These are phyloP conservation scores for Clangula hyemalis DNA, from an alignment of 2,797 vertebrate species.

Conservation along the genomic window DNA sequence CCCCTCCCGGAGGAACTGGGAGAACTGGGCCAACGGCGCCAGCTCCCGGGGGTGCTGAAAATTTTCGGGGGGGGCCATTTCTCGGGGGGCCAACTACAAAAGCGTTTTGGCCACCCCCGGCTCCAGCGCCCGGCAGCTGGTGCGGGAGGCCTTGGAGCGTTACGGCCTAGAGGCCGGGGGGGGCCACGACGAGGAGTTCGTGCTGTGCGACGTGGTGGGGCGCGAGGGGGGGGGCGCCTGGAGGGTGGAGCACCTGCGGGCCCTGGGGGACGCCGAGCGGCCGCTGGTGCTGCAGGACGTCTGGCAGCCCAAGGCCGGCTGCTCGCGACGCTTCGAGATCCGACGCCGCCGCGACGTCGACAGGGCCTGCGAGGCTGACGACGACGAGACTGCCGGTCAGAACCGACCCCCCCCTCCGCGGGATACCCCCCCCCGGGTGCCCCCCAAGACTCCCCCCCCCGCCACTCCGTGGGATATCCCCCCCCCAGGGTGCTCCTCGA, in stretches of 20 bases:
- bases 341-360: conserved; percentile 72
- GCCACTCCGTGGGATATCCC: too few relatives aligned
- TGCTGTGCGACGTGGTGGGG: background rate
- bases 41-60: too few relatives aligned
- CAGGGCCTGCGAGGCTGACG: conserved; percentile 78
- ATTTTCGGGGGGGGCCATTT: too few relatives aligned
- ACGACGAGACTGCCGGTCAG: conserved; percentile 82
- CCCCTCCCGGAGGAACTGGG: too few relatives aligned
- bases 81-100: conserved; percentile 10
- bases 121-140: conserved; percentile 75
- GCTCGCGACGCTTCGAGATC: too few relatives aligned
- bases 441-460: too few relatives aligned
- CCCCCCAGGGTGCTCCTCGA: too few relatives aligned
- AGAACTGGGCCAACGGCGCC: too few relatives aligned
- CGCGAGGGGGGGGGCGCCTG: conserved; percentile 68
- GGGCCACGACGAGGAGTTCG: conserved; percentile 74
- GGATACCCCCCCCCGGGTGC: too few relatives aligned
- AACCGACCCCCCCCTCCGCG: background rate
- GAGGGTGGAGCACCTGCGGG: conserved; percentile 89
- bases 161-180: conserved; percentile 54
- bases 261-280: conserved; percentile 88
- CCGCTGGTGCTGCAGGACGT: conserved; percentile 87
- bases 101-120: conserved; percentile 76
- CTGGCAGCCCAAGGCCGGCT: too few relatives aligned
- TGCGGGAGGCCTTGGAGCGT: conserved; percentile 74